phyloP scores from a whole-genome alignment of 2,888 invertebrate species.

The Himalopsyche tibetana region DNA sequence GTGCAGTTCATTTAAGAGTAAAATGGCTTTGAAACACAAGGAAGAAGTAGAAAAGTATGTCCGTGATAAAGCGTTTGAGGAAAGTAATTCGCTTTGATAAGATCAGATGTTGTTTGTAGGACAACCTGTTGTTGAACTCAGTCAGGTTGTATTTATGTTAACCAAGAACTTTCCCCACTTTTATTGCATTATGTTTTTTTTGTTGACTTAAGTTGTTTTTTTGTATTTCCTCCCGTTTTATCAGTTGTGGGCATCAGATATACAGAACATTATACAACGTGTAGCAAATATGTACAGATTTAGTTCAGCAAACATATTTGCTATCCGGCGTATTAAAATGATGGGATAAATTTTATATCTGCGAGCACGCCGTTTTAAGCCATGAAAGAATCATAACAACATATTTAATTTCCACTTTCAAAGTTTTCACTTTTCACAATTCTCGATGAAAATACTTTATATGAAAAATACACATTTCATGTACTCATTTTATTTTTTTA shows the following conservation, averaged over 20 bases:
- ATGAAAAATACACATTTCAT: too few species aligned
- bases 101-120: constrained; percentile 43
- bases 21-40: background rate
- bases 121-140: constrained; percentile 47
- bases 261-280: background rate
- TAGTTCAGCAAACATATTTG: too few species aligned
- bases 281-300: too few species aligned
- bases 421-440: too few species aligned
- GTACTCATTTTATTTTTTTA: too few species aligned
- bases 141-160: constrained; percentile 1
- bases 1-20: too few species aligned
- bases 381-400: too few species aligned
- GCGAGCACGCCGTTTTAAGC: too few species aligned
- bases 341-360: too few species aligned
- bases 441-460: too few species aligned
- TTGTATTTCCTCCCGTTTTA: background rate
- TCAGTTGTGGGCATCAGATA: background rate
- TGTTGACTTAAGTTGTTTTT: background rate
- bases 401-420: too few species aligned
- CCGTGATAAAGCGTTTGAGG: constrained; percentile 47
- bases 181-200: constrained; percentile 11
- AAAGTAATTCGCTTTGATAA: constrained; percentile 51
- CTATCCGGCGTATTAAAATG: too few species aligned
- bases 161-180: background rate
- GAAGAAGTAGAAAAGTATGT: constrained; percentile 46